Evolutionary conservation across 2,797 vertebrate species (phyloP).

Genomic region (Tokudaia tokunoshimensis): DNA sequence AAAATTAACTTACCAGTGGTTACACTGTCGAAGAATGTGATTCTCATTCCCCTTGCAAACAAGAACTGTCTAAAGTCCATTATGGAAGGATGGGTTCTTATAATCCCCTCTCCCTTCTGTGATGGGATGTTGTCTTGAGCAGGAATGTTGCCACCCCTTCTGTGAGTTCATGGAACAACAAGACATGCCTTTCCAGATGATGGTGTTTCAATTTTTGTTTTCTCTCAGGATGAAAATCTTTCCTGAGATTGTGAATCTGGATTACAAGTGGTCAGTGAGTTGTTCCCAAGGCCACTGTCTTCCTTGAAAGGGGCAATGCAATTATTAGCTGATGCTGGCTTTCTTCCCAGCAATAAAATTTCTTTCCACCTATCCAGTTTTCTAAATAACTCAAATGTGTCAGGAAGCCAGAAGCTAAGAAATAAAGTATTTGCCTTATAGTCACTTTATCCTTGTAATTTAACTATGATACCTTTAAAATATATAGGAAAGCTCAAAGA

Average conservation of each 20-base stretch:
- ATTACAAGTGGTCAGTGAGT: not conserved
- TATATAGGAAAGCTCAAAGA: not conserved
- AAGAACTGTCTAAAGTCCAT: not conserved
- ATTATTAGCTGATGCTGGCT: conserved; percentile 32
- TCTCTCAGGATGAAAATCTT: conserved; percentile 27
- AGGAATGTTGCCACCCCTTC: too few species aligned
- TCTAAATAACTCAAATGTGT: conserved; percentile 31
- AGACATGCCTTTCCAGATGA: not conserved
- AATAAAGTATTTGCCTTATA: not conserved
- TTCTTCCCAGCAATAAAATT: conserved; percentile 20
- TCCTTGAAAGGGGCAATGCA: not conserved
- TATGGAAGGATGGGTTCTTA: not conserved
- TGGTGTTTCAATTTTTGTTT: not conserved
- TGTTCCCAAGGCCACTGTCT: not conserved
- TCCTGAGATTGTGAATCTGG: not conserved
- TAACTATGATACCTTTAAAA: conserved; percentile 1
- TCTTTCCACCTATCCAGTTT: conserved; percentile 35
- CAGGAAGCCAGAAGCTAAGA: conserved; percentile 30
- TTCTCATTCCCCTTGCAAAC: not conserved
- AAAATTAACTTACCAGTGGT: not conserved
- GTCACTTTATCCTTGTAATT: not conserved
- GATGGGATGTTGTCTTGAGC: not conserved
- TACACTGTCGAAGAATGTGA: not conserved
- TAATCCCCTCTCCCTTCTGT: not conserved
- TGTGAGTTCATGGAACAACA: not conserved